A percentile compares a stretch with the other conserved stretches of the same genome.
Conservation (phyloP, 2,888 invertebrate genomes). For the Drosophila greeni region DNA sequence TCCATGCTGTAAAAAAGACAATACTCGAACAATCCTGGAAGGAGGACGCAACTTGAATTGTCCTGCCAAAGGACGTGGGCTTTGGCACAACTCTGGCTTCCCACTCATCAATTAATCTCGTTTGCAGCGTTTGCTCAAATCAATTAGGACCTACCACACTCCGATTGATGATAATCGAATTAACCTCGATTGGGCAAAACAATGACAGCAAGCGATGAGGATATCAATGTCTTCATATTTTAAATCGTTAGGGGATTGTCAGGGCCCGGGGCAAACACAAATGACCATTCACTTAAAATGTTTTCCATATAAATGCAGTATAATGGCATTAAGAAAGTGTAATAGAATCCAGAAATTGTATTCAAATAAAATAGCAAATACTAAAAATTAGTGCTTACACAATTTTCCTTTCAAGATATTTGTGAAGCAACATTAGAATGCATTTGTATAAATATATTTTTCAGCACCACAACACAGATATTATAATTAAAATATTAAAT, state of each 20-base stretch:
- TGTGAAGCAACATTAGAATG: no score
- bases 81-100: slow-evolving; percentile 8
- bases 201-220: slow-evolving; percentile 9
- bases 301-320: not conserved
- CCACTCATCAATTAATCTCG: slow-evolving; percentile 57
- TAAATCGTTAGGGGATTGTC: not conserved
- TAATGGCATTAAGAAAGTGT: no score
- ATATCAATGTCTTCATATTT: slow-evolving; percentile 6
- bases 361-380: no score
- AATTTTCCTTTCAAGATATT: no score
- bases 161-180: slow-evolving; percentile 52
- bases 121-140: slow-evolving; percentile 58
- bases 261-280: not conserved
- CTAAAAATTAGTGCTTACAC: no score
- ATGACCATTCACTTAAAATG: not conserved
- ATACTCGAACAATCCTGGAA: slow-evolving; percentile 26
- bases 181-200: slow-evolving; percentile 39
- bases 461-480: not conserved
- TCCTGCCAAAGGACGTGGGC: slow-evolving; percentile 25
- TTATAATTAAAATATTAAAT: not conserved
- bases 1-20: slow-evolving; percentile 60
- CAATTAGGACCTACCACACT: slow-evolving; percentile 55
- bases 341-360: no score
- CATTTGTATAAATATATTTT: not conserved
- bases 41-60: slow-evolving; percentile 26